These are phyloP conservation scores for Xanthia togata DNA, from an alignment of 2,888 invertebrate genomes.

Conservation along the genomic window DNA sequence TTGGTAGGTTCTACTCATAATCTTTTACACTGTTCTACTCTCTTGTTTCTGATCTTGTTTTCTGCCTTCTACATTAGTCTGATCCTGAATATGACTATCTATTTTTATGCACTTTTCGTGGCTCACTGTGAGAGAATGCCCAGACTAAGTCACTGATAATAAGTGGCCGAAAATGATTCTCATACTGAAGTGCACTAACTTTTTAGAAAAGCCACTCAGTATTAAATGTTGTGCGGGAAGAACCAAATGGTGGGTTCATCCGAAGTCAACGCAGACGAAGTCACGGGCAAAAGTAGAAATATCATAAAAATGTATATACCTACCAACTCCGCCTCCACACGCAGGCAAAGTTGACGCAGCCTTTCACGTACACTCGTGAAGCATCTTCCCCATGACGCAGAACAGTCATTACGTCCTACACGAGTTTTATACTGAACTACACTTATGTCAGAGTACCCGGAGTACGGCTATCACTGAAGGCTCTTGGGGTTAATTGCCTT, in stretches of 20 bases:
- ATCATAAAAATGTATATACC: background rate
- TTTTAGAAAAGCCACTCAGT: background rate
- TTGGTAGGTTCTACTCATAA: background rate
- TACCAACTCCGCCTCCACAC: slow-evolving; percentile 13
- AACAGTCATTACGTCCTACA: slow-evolving; percentile 45
- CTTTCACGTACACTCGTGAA: slow-evolving; percentile 20
- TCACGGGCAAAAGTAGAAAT: background rate
- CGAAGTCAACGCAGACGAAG: background rate
- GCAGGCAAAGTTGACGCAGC: slow-evolving; percentile 24
- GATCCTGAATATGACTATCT: background rate
- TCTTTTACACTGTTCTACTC: background rate
- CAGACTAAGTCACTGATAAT: background rate
- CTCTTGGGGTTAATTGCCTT: slow-evolving; percentile 43
- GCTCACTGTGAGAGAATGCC: background rate
- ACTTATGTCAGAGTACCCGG: slow-evolving; percentile 15
- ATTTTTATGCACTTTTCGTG: background rate
- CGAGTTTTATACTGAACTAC: slow-evolving; percentile 33
- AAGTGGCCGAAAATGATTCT: background rate
- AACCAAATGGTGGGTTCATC: background rate
- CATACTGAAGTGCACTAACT: background rate
- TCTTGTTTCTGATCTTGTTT: background rate
- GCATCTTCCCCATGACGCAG: slow-evolving; percentile 46
- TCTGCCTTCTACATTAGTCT: background rate
- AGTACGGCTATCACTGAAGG: slow-evolving; percentile 25
- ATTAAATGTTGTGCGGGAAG: background rate